Evolutionary conservation across 2,888 invertebrate genomes (phyloP), one percentile per base, ranked within the genome.

Genomic region (Mythimna vitellina): DNA sequence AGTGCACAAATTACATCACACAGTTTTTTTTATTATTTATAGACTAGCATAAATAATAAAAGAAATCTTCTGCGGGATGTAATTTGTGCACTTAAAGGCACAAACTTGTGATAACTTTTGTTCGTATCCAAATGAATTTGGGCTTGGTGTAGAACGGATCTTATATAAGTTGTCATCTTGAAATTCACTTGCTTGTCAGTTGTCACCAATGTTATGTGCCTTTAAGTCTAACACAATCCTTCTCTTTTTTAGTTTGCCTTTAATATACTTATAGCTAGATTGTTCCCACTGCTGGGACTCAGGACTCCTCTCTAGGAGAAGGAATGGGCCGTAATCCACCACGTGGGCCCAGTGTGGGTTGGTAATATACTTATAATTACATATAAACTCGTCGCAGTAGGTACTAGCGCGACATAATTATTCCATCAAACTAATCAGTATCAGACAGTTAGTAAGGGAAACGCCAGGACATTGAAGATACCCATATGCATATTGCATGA

Each of bases 401-500:
- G n/a, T 57, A 70, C 32, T 20, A 51, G 8, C 12, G 22, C 14
- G 46, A 65, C 25, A 46, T 56, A 61, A 51, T 76, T 65, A 75
- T 71, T 78, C 72, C 64, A 57, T 25, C 32, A 54, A 65, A 49
- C 54, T 73, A 54, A 82, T 79, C 63, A 66, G 62, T 51, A 64
- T 49, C 57, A 62, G 73, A 38, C 79, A 53, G 54, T 64, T 42
- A 53, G 65, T 65, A 54, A 58, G 29, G 64, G 57, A 64, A 68
- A 62, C 63, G 61, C 57, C 42, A 73, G 61, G 57, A 73, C 79
- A 53, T 65, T 58, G 74, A 62, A 82, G 73, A 78, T 71, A 76
- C 35, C n/a, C 65, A 54, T 65, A 80, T 79, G 82, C 80, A 82
- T 79, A 82, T 79, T 79, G 62, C 83, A 82, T 82, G 65, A 73